These are phyloP conservation scores for Neosilurus mollespiculum DNA, from an alignment of 2,797 vertebrate species.

Conservation along the genomic window DNA sequence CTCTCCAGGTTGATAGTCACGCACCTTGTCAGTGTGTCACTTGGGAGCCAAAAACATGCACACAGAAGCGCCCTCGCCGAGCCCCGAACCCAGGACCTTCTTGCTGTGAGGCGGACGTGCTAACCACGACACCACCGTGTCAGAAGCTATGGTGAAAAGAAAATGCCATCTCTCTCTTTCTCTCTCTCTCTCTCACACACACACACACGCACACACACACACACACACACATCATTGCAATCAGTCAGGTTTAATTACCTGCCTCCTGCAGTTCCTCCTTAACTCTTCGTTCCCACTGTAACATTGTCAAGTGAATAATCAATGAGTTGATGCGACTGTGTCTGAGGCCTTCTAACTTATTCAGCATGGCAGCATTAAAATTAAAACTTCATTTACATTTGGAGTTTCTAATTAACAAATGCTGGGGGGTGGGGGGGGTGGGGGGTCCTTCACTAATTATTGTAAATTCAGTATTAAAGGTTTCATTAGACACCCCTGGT, in stretches of 20 bases:
- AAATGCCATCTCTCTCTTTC: neutral
- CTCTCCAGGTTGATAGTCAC: no score
- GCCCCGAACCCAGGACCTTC: no score
- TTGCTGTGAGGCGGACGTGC: no score
- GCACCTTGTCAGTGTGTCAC: no score
- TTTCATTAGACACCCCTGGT: slow-evolving; percentile 4
- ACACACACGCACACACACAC: neutral
- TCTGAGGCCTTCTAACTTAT: slow-evolving; percentile 22
- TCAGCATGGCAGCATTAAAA: slow-evolving; percentile 11
- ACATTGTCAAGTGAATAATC: slow-evolving; percentile 38
- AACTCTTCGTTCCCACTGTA: slow-evolving; percentile 25
- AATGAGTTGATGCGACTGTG: slow-evolving; percentile 18
- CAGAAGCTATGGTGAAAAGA: no score
- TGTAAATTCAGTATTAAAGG: slow-evolving; percentile 15
- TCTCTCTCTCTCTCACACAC: slow-evolving; percentile 1
- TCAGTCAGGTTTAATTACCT: slow-evolving; percentile 42
- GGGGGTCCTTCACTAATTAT: slow-evolving; percentile 16
- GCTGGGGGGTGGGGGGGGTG: no score
- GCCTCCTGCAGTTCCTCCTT: slow-evolving; percentile 22
- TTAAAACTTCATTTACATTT: slow-evolving; percentile 22
- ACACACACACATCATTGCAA: slow-evolving; percentile 3
- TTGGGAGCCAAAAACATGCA: no score
- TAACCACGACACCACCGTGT: no score
- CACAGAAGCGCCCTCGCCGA: no score
- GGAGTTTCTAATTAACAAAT: slow-evolving; percentile 16